These are phyloP conservation scores for Eutrigla gurnardus DNA, from an alignment of 2,797 vertebrate genomes.

Conservation along the genomic window DNA sequence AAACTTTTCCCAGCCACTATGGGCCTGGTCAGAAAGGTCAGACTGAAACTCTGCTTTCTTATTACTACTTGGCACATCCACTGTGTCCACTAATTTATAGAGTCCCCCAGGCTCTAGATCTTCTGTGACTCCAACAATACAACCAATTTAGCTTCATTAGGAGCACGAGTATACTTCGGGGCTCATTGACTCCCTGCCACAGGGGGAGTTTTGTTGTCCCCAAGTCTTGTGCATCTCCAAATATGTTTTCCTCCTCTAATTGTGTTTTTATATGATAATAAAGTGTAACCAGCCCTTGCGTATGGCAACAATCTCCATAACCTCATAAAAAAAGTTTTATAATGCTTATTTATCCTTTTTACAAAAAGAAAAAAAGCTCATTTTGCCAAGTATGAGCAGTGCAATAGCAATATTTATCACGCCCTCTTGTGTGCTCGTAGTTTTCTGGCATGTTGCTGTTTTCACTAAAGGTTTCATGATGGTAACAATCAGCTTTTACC, in stretches of 20 bases:
- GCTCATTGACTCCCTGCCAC: slow-evolving; percentile 68
- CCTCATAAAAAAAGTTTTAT: slow-evolving; percentile 50
- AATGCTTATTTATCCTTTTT: slow-evolving; percentile 25
- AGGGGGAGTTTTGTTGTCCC: slow-evolving; percentile 59
- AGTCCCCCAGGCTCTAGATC: slow-evolving; percentile 42
- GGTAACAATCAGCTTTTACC: slow-evolving; percentile 50
- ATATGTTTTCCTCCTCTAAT: slow-evolving; percentile 57
- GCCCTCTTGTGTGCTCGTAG: slow-evolving; percentile 18
- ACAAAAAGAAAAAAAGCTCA: slow-evolving; percentile 19
- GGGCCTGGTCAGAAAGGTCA: slow-evolving; percentile 1
- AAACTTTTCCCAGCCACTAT: background rate
- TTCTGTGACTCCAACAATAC: slow-evolving; percentile 56
- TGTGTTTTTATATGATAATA: slow-evolving; percentile 66
- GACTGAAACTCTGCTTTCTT: slow-evolving; percentile 24
- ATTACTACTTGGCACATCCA: slow-evolving; percentile 30
- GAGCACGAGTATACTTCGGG: slow-evolving; percentile 63
- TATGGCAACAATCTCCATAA: slow-evolving; percentile 41
- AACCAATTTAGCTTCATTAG: slow-evolving; percentile 70
- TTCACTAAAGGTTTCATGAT: slow-evolving; percentile 51
- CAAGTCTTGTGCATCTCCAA: slow-evolving; percentile 53
- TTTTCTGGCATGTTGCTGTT: slow-evolving; percentile 26
- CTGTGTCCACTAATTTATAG: slow-evolving; percentile 39
- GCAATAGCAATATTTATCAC: slow-evolving; percentile 20
- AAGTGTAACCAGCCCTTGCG: slow-evolving; percentile 47
- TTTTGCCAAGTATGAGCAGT: slow-evolving; percentile 21